Base-by-base conservation (phyloP, 92 coral and sea anemone genomes). In the Bergia puertoricense region DNA sequence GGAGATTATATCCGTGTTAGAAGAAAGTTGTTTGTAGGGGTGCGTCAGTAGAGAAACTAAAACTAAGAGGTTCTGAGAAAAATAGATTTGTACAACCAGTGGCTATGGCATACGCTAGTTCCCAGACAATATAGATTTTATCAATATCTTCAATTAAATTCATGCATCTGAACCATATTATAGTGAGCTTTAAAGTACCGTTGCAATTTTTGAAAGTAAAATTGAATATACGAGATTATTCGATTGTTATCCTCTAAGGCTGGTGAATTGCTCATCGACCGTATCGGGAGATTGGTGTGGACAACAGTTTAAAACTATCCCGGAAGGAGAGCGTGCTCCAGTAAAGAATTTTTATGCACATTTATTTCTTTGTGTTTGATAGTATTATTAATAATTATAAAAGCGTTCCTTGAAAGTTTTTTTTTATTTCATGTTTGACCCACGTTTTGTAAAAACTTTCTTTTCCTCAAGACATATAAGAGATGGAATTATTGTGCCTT, bases 21-120 rank as follows among this genome's bases (percentile, higher is more conserved):
- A 69, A 39, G 74, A 69, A 69, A 69, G 74, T 8, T 69, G 74
- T 69, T 69, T 69, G 74, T 69, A 39, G 74, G 74, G n/a, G n/a
- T 69, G 74, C 74, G n/a, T 69, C 74, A 22, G 74, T 69, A 39
- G 74, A 69, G 74, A 69, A 69, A 69, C 5, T 69, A n/a, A 69
- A 69, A 69, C 39, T 69, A 39, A 69, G n/a, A 69, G n/a, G 74
- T 69, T 69, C 74, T 20, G 74, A 69, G 38, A 69, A 69, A 6
- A 39, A 22, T 22, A 39, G 5, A 39, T 69, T 66, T 66, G 72
- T 66, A 23, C 72, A 66, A 9, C 72, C 37, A 16, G 16, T 23
- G 72, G 72, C 72, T 66, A 66, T 66, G 72, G 72, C 16, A 66
- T 10, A 62, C 68, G 68, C 68, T 62, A 13, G 6, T 62, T 62